Base-by-base conservation (phyloP, 2,888 invertebrate genomes). In the Dione vanillae region DNA sequence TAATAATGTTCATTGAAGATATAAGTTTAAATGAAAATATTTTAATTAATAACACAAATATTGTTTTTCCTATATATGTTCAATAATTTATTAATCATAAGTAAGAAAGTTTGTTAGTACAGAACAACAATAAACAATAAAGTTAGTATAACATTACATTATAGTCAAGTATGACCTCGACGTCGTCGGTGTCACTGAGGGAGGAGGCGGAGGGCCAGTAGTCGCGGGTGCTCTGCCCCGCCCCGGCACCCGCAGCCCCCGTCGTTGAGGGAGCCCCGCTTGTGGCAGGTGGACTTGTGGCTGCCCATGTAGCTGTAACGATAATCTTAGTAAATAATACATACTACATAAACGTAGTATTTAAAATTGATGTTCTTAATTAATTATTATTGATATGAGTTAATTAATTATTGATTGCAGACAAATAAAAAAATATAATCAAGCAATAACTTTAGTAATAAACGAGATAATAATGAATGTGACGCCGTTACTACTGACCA, bases 141-240 rank as follows among this genome's bases (percentile, higher is more conserved):
- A 37, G 65, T 72, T 70, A 75, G 69, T 72, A 66, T 9, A 56
- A 43, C 62, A 82, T 88, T 79, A 91, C 91, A 80, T 90, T 90
- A 81, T 90, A 90, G 77, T 89, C 87, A 75, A 90, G 83, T 74
- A 86, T 84, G 73, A 83, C 85, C 72, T 89, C 89, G 74, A 89
- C 88, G 79, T 91, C 90, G 76, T 91, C 91, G 74, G 82, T 84
- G 82, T 90, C 92, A 80, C 86, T 85, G 81, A 84, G 83, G 45
- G 88, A 84, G 52, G 89, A 83, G 66, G 85, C 85, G 75, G 88
- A 85, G 64, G 88, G 85, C 90, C 90, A 90, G 73, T 84, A 87
- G 83, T 86, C 89, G 83, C 83, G 77, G 56, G 80, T 75, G 54
- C 49, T 19, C 77, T 75, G 65, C 71, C 70, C 65, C 51, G 77